Percentiles rank a stretch among this genome's conserved stretches.
phyloP scores from a whole-genome alignment of 2,797 vertebrate genomes.

The Loriculus beryllinus region DNA sequence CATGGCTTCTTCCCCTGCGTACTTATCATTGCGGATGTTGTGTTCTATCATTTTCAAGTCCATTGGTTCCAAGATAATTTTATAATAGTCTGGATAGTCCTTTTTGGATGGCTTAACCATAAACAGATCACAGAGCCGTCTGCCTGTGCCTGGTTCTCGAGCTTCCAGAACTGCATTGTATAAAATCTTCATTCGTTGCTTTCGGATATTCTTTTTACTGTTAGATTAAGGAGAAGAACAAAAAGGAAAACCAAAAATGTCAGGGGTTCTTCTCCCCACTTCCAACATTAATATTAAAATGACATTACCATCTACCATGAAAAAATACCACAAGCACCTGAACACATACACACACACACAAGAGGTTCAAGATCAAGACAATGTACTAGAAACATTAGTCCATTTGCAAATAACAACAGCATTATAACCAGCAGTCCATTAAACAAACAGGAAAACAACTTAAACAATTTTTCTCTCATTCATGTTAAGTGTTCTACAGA shows the following conservation, averaged over 20 bases:
- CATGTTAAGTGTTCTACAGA: not conserved
- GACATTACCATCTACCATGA: not conserved
- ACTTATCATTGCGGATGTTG: slow-evolving; percentile 95
- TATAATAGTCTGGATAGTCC: slow-evolving; percentile 98
- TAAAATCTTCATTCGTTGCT: slow-evolving; percentile 94
- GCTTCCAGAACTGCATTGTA: slow-evolving; percentile 88
- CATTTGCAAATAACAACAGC: not conserved
- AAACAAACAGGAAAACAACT: not conserved
- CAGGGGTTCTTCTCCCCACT: not conserved
- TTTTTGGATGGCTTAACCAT: slow-evolving; percentile 99
- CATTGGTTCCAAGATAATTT: slow-evolving; percentile 97
- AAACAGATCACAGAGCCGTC: slow-evolving; percentile 94
- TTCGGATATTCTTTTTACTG: slow-evolving; percentile 96
- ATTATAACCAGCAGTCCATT: not conserved
- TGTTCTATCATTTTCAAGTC: slow-evolving; percentile 95
- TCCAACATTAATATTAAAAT: not conserved
- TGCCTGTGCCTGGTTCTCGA: slow-evolving; percentile 85
- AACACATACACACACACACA: not conserved
- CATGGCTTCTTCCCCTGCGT: slow-evolving; percentile 88
- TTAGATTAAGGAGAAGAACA: slow-evolving; percentile 36
- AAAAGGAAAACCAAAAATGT: not conserved
- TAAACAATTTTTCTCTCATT: not conserved
- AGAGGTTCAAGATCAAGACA: not conserved
- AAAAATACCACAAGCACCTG: not conserved
- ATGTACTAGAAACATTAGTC: not conserved